Base-by-base conservation (phyloP, 2,113 vertebrate genomes). In the Egretta garzetta region DNA sequence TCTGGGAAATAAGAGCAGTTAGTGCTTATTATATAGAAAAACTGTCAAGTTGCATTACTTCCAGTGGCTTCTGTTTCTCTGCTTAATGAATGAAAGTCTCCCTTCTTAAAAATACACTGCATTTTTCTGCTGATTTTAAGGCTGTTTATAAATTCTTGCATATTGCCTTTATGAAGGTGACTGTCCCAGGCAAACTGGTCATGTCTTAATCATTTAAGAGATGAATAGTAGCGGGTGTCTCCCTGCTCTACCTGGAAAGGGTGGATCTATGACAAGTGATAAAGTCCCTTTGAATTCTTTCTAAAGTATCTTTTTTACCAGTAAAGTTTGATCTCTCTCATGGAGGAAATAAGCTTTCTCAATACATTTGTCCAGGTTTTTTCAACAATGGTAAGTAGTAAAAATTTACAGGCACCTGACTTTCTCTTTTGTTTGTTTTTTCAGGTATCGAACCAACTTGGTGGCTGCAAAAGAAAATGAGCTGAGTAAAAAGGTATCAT, bases 361-460 rank as follows among this genome's bases (percentile, higher is more conserved):
- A 53, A 58, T 49, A 50, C 1, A 8, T 58, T 67, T 15, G 22
- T 67, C 28, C 33, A 60, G 21, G 6, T 66, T 82, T 88, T 80
- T 68, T 79, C 47, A 58, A 10, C 18, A 21, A 13, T 80, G 37
- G 12, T 41, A 47, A 20, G 7, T 30, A 59, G 32, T 77, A 84
- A 73, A 81, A 70, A 60, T 80, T 33, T 58, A n/a, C 21, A 80
- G 90, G 17, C n/a, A 76, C 28, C 41, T 90, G 63, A 81, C 8
- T 52, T 88, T 81, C 18, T 30, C 9, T 89, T 92, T 23, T 86
- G 4, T 66, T 93, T 91, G 8, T 19, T 90, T 75, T 85, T 88
- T n/a, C 90, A 99, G 99, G 81, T 99, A 99, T 98, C 98, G 98
- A 95, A 86, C 97, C 84, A 99, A 99, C 96, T 95, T 99, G 96